Evolutionary conservation across 2,797 vertebrate genomes (phyloP), one percentile per base, ranked within the genome.

Genomic region (Catamblyrhynchus diadema): DNA sequence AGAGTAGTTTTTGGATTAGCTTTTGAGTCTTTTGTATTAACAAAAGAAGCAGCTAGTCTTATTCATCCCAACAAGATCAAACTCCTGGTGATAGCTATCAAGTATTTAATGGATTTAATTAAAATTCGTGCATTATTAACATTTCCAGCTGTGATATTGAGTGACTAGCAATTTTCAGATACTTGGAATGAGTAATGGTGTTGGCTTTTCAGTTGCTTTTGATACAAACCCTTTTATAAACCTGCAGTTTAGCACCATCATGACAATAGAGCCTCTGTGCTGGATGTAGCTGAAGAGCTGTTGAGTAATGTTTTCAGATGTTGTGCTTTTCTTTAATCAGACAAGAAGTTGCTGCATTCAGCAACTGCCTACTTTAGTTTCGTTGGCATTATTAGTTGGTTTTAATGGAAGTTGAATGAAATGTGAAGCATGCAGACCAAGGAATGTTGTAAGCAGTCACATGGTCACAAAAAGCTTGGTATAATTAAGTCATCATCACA

Each of bases 151-250:
- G 61, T 71, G 61, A 56, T 83, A 73, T 2, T 89, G 72, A 82
- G 22, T 0, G 5, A 65, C 45, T 65, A 71, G 30, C 37, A 62
- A 87, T 87, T 94, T 93, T 91, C 54, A 81, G 33, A 67, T 85
- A 59, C 74, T 93, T 91, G 56, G 32, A 77, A 50, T 62, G 60
- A 71, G 41, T 79, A 61, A 51, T 57, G 30, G 27, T 61, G 35
- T 75, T 80, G 64, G 9, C 48, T 91, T 94, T 94, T 92, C 44
- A 42, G 51, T 85, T 92, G 71, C 71, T 89, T 91, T 94, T 91
- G 32, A 42, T 48, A 61, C 64, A 35, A 82, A 4, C 48, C 24
- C 25, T 82, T 89, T 66, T 56, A 53, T 28, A 77, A 92, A 69
- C 20, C 48, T 83, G 60, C 53, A 44, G 53, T 90, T 92, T 45